Evolutionary conservation across 1,140 invertebrate genomes (phyloP), one percentile per base, ranked within the genome.

Genomic region (Ditylenchus dipsaci): DNA sequence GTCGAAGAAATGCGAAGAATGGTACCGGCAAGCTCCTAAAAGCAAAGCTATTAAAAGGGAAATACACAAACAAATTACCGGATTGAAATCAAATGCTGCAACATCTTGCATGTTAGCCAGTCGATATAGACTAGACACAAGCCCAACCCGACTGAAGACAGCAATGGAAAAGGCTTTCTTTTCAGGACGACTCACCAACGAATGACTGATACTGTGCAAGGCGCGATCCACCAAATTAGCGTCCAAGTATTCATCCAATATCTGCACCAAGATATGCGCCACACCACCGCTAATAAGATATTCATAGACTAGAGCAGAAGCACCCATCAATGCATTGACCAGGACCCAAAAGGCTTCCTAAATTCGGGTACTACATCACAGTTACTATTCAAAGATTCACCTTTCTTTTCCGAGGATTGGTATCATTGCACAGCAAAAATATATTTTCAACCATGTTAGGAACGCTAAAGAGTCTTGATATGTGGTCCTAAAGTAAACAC

Each of bases 311-410:
- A 19, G 26, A 21, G 21, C 1, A 5, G 68, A 49, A 26, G 68
- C 68, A 1, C 67, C 67, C 49, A 62, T 70, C 64, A 70, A 42
- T 7, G 68, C 68, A 53, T 70, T 70, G 9, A 70, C 64, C n/a
- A 70, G 13, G 26, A 70, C 64, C 68, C 68, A 70, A 33, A 58
- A 70, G 13, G 68, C 68, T n/a, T 70, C 68, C 68, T 70, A 56
- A 59, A 71, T 15, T 26, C 38, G 0, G 5, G 17, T 17, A 47
- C 30, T 27, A 17, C 9, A 42, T 38, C 19, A 63, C 19, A 21
- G 15, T 33, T 45, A 17, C 29, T 26, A 23, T 23, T 1, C 33
- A 68, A n/a, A n/a, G n/a, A n/a, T 21, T 21, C 29, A 70, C 68
- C 33, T 70, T 70, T 60, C 68, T 23, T 29, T 68, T 69, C 43